Evolutionary conservation across 2,113 vertebrate species (phyloP).

Genomic region (Platanista minor): DNA sequence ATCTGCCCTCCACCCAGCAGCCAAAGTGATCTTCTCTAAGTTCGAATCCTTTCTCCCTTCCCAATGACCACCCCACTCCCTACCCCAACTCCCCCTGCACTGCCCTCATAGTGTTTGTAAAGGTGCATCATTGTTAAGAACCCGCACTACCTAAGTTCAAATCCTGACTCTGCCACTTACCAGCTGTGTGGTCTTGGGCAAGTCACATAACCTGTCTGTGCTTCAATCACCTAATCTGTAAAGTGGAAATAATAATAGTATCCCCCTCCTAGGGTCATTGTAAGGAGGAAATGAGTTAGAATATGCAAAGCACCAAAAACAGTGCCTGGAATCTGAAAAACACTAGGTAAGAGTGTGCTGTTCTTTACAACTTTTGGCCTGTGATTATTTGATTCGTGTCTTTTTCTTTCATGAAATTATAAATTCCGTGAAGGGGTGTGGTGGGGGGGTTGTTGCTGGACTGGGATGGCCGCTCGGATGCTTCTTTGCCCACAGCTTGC

Average conservation of each 20-base stretch:
- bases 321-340: not conserved
- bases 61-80: not conserved
- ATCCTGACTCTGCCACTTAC: not conserved
- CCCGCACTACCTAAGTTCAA: not conserved
- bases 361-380: not conserved
- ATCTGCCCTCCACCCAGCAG: not conserved
- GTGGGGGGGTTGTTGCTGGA: not conserved
- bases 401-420: not conserved
- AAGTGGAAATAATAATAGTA: not conserved
- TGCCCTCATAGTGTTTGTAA: not conserved
- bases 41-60: not conserved
- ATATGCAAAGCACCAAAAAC: not conserved
- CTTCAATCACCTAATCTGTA: not conserved
- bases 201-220: not conserved
- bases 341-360: not conserved
- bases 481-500: not conserved
- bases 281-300: not conserved
- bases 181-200: not conserved
- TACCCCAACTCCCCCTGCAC: not conserved
- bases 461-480: not conserved
- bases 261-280: not conserved
- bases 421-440: not conserved
- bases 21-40: not conserved
- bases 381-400: not conserved
- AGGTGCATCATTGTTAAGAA: not conserved